Evolutionary conservation across 2,113 vertebrate species (phyloP).

Genomic region (Megalops atlanticus): DNA sequence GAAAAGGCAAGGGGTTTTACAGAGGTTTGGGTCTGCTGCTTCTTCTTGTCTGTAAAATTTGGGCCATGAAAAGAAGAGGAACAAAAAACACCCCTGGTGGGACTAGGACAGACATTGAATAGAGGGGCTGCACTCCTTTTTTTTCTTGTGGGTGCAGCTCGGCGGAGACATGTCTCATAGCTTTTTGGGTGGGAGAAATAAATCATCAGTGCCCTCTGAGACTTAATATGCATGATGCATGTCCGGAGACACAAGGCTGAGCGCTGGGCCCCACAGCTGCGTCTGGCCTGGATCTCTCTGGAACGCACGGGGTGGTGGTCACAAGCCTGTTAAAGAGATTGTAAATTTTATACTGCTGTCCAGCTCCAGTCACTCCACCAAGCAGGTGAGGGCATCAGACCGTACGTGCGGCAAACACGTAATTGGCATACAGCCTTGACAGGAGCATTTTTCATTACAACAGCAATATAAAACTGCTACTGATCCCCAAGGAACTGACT

Average conservation of each 20-base stretch:
- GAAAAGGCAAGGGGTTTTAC: background rate
- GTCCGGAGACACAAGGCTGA: slow-evolving; percentile 42
- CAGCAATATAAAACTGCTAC: background rate
- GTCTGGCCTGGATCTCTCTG: slow-evolving; percentile 18
- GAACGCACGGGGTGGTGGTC: slow-evolving; percentile 36
- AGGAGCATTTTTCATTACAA: slow-evolving; percentile 25
- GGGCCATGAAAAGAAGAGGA: background rate
- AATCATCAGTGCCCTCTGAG: slow-evolving; percentile 51
- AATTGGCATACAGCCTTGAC: slow-evolving; percentile 3
- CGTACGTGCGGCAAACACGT: slow-evolving; percentile 14
- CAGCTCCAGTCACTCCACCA: slow-evolving; percentile 33
- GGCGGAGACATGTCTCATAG: slow-evolving; percentile 49
- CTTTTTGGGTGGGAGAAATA: slow-evolving; percentile 56
- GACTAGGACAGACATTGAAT: background rate
- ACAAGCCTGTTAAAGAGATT: slow-evolving; percentile 47
- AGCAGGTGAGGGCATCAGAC: slow-evolving; percentile 38
- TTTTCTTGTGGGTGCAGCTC: background rate
- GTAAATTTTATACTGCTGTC: slow-evolving; percentile 47
- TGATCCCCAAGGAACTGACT: background rate
- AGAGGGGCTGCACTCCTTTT: background rate
- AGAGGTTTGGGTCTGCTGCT: background rate
- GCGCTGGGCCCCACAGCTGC: slow-evolving; percentile 21
- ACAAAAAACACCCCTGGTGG: background rate
- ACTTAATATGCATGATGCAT: slow-evolving; percentile 55
- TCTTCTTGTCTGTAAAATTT: slow-evolving; percentile 9